Base-by-base conservation (phyloP, 2,888 invertebrate genomes). In the Pheosia gnoma region DNA sequence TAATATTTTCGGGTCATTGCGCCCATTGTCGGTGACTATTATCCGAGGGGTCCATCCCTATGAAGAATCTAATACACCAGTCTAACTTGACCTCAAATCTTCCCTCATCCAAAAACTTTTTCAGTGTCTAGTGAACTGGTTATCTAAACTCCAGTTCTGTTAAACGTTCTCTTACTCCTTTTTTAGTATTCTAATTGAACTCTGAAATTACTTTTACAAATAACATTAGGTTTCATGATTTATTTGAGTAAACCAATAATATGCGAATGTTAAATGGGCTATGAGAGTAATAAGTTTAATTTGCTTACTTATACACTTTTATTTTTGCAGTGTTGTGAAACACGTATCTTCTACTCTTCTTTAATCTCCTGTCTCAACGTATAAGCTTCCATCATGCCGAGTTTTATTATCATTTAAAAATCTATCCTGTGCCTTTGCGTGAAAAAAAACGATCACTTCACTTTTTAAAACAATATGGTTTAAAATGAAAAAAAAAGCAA, bases 1-100 rank as follows among this genome's bases (percentile, higher is more conserved):
- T 72, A 73, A 70, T 80, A 76, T 78, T 79, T 71, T 69, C 75
- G 78, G 88, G 84, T 86, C 87, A 84, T 81, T 86, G 85, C 80
- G 77, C 84, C 77, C 81, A 77, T 70, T 77, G 75, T 58, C 71
- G 59, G 60, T 79, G 83, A 84, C 84, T 82, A 86, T 87, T 86
- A 85, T 80, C 74, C 72, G 74, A 79, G 83, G 87, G 83, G 81
- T 66, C 74, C 77, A 78, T 79, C 84, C 75, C 77, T 65, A 62
- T 77, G 75, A 64, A 71, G 70, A 74, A 67, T 70, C 67, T 68
- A 69, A 66, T 65, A 59, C 67, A 60, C 80, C 76, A 74, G 49
- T 59, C 60, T 67, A 76, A 67, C 59, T 60, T 71, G 71, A 75
- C 13, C 80, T 74, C 66, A 58, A 62, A 57, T 54, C 54, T 51